Percentiles rank a stretch among this genome's conserved stretches.
Evolutionary conservation across 2,888 invertebrate genomes (phyloP).

Genomic region (Drosophila nr. perissopoda): DNA sequence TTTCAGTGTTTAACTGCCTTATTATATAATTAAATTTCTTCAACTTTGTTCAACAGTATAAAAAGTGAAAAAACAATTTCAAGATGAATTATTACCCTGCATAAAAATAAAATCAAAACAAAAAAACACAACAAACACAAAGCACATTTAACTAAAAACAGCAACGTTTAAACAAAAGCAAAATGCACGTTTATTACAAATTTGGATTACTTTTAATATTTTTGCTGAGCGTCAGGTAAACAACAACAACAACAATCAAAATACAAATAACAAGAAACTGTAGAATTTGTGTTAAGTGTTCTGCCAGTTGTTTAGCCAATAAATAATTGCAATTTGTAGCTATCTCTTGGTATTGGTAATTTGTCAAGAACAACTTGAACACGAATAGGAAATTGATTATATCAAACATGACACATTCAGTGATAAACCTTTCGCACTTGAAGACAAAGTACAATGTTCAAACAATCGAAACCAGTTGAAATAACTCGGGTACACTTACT

Average conservation of each 20-base stretch:
- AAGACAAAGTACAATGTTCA: slow-evolving; percentile 62
- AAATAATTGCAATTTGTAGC: slow-evolving; percentile 1
- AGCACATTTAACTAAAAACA: slow-evolving; percentile 6
- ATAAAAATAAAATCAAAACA: slow-evolving; percentile 19
- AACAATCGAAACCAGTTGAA: slow-evolving; percentile 52
- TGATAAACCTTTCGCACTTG: slow-evolving; percentile 23
- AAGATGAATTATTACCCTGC: slow-evolving; percentile 24
- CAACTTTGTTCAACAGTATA: slow-evolving; percentile 48
- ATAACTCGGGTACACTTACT: slow-evolving; percentile 28
- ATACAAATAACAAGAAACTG: background rate
- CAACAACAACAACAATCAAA: background rate
- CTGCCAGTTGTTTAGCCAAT: slow-evolving; percentile 20
- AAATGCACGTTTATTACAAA: slow-evolving; percentile 83
- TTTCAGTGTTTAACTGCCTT: slow-evolving; percentile 8
- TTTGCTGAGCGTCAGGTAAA: slow-evolving; percentile 83
- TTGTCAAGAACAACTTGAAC: background rate
- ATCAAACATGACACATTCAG: slow-evolving; percentile 27
- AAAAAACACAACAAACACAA: slow-evolving; percentile 23
- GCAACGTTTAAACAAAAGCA: slow-evolving; percentile 5
- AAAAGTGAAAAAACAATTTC: slow-evolving; percentile 38
- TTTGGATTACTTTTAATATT: slow-evolving; percentile 84
- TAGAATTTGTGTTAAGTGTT: slow-evolving; percentile 2
- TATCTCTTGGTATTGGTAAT: slow-evolving; percentile 4
- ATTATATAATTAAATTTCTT: slow-evolving; percentile 49
- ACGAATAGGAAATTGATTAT: slow-evolving; percentile 2